phyloP scores from a whole-genome alignment of 2,113 vertebrate genomes.

The Pluvialis apricaria region DNA sequence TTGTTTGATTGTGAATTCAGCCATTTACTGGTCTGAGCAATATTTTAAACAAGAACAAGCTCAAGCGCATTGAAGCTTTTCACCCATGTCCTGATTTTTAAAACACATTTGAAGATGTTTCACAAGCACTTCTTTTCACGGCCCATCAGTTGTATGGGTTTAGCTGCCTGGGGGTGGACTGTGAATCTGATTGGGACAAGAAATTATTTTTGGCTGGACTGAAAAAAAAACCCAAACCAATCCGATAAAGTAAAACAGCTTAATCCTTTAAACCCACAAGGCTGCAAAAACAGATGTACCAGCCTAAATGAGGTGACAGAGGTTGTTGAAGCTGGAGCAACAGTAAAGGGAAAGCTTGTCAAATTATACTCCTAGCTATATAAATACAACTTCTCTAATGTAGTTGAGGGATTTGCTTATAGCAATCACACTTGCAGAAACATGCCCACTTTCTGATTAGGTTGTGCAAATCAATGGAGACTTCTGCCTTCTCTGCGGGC shows the following conservation, averaged over 20 bases:
- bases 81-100: not conserved
- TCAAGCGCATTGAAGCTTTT: not conserved
- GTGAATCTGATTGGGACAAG: not conserved
- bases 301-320: not conserved
- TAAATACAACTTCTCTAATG: not conserved
- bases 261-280: not conserved
- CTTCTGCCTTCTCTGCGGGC: not conserved
- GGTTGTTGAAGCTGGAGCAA: not conserved
- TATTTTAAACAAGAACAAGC: not conserved
- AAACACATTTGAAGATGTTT: not conserved
- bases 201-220: not conserved
- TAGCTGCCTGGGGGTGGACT: not conserved
- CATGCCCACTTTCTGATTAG: not conserved
- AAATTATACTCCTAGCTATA: not conserved
- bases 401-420: not conserved
- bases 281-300: not conserved
- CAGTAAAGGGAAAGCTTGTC: not conserved
- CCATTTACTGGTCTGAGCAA: not conserved
- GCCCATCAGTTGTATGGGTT: not conserved
- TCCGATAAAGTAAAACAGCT: not conserved
- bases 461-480: not conserved
- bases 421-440: not conserved
- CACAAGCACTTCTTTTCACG: not conserved
- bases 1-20: not conserved
- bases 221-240: not conserved